Evolutionary conservation across 2,797 vertebrate genomes (phyloP), one percentile per base, ranked within the genome.

Genomic region (Scyliorhinus canicula): DNA sequence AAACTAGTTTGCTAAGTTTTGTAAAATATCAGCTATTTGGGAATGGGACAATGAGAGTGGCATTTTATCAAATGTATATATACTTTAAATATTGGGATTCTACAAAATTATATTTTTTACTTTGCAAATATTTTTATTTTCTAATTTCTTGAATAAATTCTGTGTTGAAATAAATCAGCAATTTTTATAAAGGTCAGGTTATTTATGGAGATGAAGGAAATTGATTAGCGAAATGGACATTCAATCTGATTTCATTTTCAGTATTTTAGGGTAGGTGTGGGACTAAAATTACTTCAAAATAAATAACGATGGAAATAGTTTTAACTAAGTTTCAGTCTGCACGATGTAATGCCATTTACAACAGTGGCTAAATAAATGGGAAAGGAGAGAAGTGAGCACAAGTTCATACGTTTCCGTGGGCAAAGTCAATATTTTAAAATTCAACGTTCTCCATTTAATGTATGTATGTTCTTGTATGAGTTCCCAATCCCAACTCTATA

Each of bases 31-130:
- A n/a, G 86, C 55, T 19, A 44, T 7, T 91, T 60, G 35, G 21
- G 57, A 44, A 90, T 21, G 16, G 52, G n/a, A 63, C n/a, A 91
- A 8, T 91, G 82, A 86, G 52, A 85, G 84, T 52, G 26, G 55
- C 50, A 74, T 4, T 86, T 31, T 50, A 52, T 52, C 26, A 55
- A 57, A 11, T 88, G 12, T 57, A 35, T 35, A 19, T 88, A 52
- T 88, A 35, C 52, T 88, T 88, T 88, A 57, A 57, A n/a, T 88
- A 57, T n/a, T 57, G 85, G 28, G 57, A 86, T 28, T 88, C 84
- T 14, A 35, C 14, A 12, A 31, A 88, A 57, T 86, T 86, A 11
- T 28, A 57, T 55, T 1, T 88, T 57, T 55, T 57, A 55, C 57
- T n/a, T 16, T 88, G 12, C 26, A 35, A 1, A 52, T 31, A 55